phyloP scores from a whole-genome alignment of 2,888 invertebrate species.

The Seira musarum region DNA sequence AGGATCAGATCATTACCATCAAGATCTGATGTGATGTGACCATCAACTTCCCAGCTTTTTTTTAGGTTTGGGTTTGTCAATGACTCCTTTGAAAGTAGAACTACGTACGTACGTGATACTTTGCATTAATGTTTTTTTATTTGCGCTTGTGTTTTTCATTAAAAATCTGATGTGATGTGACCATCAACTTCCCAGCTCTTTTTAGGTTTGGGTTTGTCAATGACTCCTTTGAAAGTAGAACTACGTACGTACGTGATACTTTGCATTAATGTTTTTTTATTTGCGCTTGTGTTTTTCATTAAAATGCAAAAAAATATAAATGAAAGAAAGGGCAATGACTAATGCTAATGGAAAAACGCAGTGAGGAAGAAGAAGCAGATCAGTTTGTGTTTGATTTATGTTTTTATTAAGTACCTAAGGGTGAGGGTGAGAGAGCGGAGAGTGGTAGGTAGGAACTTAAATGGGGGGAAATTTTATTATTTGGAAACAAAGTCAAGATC shows the following conservation, averaged over 20 bases:
- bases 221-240: conserved; percentile 16
- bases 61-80: conserved; percentile 27
- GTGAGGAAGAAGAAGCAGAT: neutral
- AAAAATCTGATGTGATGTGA: too few species aligned
- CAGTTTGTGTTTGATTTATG: neutral
- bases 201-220: conserved; percentile 27
- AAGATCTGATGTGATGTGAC: too few species aligned
- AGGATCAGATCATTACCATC: too few species aligned
- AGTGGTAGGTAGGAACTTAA: too few species aligned
- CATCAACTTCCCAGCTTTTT: conserved; percentile 45
- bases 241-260: neutral
- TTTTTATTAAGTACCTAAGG: neutral
- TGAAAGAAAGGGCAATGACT: conserved; percentile 38
- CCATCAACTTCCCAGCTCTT: conserved; percentile 47
- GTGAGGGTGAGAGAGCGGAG: too few species aligned
- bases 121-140: conserved; percentile 22
- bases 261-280: conserved; percentile 22
- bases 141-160: conserved; percentile 7
- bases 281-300: conserved; percentile 7
- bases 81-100: conserved; percentile 16
- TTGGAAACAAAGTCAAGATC: too few species aligned
- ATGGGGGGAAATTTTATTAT: too few species aligned
- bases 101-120: neutral
- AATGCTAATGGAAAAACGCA: neutral
- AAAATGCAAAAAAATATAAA: too few species aligned